Base-by-base conservation (phyloP, 2,888 invertebrate species). In the Buathra laborator region DNA sequence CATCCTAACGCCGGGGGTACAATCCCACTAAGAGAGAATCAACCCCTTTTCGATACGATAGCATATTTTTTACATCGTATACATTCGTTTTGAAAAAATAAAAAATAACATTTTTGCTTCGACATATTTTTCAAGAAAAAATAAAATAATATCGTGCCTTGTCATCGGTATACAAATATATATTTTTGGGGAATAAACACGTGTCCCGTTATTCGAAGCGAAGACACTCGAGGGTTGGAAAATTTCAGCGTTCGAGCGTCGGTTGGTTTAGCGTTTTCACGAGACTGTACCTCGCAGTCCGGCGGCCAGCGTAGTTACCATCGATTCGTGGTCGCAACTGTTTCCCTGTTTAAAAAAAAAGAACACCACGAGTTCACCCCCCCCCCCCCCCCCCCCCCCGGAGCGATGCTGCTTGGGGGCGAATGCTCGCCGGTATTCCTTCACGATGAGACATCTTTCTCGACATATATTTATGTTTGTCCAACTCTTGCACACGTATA, bases 251-350 rank as follows among this genome's bases (percentile, higher is more conserved):
- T 19, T 10, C 7, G n/a, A 29, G 24, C 44, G 32, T 46, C 64
- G 72, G 74, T 67, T 68, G 68, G 51, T 53, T 37, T 37, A 48
- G 56, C 59, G 56, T 77, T 88, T 89, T 92, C 76, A 24, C 29
- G 83, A 86, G 93, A 93, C 93, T 93, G 93, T 93, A 93, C 93
- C 71, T 10, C 81, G 87, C 87, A 86, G 93, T 93, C 93, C 93
- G 92, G 93, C 93, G 92, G 92, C 87, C 91, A 90, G 90, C 91
- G 93, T 92, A 93, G 93, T 93, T 93, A 92, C 92, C 93, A 93
- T 93, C 93, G 93, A 93, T 93, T 93, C 92, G 93, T 93, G 93
- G 93, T 89, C 93, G 93, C 93, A 93, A 93, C 93, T 93, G 93
- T 93, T 93, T 92, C 92, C 91, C 87, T 91, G 92, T 92, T 93